A percentile compares a stretch with the other conserved stretches of the same genome.
Conservation (phyloP, 1,140 invertebrate genomes). For the Zophobas atratus region DNA sequence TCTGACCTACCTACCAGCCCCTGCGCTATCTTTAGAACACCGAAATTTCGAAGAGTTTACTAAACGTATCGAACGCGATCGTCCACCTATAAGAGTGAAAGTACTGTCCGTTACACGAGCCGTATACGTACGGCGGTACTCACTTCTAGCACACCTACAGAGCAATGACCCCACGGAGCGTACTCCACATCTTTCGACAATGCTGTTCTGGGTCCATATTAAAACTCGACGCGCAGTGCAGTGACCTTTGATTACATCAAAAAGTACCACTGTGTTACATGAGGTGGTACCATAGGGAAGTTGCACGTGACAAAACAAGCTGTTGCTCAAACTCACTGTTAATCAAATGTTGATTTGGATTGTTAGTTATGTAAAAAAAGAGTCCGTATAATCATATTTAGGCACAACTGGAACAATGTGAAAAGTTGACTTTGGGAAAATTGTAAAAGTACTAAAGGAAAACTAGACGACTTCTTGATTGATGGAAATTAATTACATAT, state of each 20-base stretch:
- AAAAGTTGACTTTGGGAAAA: no score
- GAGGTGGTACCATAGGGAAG: constrained; percentile 13
- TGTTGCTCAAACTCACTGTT: no score
- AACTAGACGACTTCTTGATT: no score
- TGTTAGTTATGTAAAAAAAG: no score
- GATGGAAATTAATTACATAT: no score
- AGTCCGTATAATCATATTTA: no score
- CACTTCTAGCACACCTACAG: constrained; percentile 45
- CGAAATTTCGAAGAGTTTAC: constrained; percentile 43
- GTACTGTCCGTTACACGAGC: constrained; percentile 34
- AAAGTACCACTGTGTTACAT: constrained; percentile 4
- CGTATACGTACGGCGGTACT: constrained; percentile 35
- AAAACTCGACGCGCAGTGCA: constrained; percentile 3
- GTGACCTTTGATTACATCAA: constrained; percentile 18
- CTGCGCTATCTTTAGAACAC: constrained; percentile 14
- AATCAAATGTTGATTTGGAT: no score
- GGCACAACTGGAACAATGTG: no score
- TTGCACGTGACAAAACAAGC: background rate
- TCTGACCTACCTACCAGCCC: constrained; percentile 50
- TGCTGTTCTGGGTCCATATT: background rate
- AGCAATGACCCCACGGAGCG: constrained; percentile 27
- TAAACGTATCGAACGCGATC: constrained; percentile 12
- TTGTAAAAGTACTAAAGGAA: no score
- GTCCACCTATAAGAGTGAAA: constrained; percentile 47
- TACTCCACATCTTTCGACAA: constrained; percentile 33